Evolutionary conservation across 2,113 vertebrate genomes (phyloP).

Genomic region (Mola mola): DNA sequence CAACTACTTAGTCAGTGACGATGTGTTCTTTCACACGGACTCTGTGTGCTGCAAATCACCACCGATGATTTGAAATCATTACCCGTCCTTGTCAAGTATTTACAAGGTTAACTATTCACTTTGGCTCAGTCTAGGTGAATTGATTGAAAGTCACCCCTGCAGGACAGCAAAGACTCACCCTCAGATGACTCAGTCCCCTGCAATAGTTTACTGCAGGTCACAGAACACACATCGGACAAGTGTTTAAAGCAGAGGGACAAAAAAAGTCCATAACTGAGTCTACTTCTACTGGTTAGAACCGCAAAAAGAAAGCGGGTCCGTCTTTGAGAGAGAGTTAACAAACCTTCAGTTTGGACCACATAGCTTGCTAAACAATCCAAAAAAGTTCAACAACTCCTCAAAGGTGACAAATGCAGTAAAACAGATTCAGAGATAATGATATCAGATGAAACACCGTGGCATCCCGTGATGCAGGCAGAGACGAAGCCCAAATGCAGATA

Average conservation of each 20-base stretch:
- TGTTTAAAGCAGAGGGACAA: background rate
- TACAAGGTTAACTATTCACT: slow-evolving; percentile 39
- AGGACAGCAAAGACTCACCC: background rate
- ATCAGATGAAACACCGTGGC: background rate
- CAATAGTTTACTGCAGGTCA: background rate
- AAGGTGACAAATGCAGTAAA: background rate
- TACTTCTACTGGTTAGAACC: background rate
- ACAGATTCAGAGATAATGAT: background rate
- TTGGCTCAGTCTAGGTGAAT: background rate
- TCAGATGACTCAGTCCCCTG: background rate
- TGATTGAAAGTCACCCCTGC: slow-evolving; percentile 1
- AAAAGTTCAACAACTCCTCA: background rate
- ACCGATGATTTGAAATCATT: slow-evolving; percentile 22
- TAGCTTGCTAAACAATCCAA: background rate
- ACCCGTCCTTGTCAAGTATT: slow-evolving; percentile 23
- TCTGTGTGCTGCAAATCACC: background rate
- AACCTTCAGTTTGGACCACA: background rate
- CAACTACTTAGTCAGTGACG: background rate
- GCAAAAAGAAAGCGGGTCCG: background rate
- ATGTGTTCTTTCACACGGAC: background rate
- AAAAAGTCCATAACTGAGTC: background rate
- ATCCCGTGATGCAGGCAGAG: background rate
- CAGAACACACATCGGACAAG: background rate
- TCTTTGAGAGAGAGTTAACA: background rate
- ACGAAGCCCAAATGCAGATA: background rate